phyloP scores from a whole-genome alignment of 1,140 invertebrate species.

The Drosophila burlai region DNA sequence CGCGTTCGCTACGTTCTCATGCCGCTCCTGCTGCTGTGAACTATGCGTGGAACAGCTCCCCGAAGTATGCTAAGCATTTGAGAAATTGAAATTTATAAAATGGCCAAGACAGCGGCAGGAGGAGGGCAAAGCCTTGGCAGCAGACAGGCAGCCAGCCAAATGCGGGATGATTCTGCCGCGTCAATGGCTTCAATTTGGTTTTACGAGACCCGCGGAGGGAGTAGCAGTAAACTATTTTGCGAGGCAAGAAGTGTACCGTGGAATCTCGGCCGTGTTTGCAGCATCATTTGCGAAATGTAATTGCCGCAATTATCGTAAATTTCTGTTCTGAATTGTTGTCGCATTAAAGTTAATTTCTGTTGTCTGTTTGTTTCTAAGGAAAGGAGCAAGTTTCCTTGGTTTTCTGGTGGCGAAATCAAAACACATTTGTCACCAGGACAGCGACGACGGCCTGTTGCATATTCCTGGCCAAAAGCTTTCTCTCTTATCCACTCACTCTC shows the following conservation, averaged over 20 bases:
- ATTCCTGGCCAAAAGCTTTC: constrained; percentile 49
- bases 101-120: constrained; percentile 4
- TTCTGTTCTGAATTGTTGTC: constrained; percentile 70
- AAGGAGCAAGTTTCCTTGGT: constrained; percentile 18
- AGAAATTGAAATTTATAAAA: constrained; percentile 84
- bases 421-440: constrained; percentile 61
- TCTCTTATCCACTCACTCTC: constrained; percentile 33
- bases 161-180: constrained; percentile 73
- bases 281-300: constrained; percentile 76
- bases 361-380: constrained; percentile 54
- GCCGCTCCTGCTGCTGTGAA: constrained; percentile 11
- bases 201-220: constrained; percentile 51
- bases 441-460: constrained; percentile 71
- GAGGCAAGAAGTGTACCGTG: constrained; percentile 4
- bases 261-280: constrained; percentile 66
- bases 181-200: constrained; percentile 81
- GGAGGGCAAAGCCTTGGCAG: constrained; percentile 5
- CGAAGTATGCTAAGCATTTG: constrained; percentile 76
- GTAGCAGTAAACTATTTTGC: constrained; percentile 43
- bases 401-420: constrained; percentile 57
- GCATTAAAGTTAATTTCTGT: constrained; percentile 79
- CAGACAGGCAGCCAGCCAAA: constrained; percentile 51
- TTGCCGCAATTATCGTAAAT: constrained; percentile 81
- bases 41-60: constrained; percentile 47
- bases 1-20: constrained; percentile 13